phyloP scores from a whole-genome alignment of 1,140 invertebrate species.

The Mactra quadrangularis region DNA sequence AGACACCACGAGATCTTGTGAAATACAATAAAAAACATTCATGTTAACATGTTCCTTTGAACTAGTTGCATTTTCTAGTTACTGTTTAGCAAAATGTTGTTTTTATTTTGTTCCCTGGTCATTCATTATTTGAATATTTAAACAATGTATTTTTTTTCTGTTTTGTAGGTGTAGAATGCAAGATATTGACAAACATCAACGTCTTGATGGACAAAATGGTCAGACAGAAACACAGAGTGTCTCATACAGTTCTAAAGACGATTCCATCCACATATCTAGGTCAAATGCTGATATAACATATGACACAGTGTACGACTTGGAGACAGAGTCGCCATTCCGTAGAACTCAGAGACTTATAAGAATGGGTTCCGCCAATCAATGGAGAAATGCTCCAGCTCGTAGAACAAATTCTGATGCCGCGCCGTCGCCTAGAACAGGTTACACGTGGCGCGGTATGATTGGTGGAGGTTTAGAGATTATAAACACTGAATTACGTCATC shows the following conservation, averaged over 20 bases:
- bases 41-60: too few species aligned
- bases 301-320: constrained; percentile 54
- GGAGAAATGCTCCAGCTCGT: constrained; percentile 27
- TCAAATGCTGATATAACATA: constrained; percentile 49
- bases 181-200: constrained; percentile 4
- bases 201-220: background rate
- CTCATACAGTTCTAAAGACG: constrained; percentile 43
- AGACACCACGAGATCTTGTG: too few species aligned
- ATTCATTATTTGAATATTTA: too few species aligned
- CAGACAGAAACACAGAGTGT: constrained; percentile 1
- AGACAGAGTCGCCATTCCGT: constrained; percentile 53
- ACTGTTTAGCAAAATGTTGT: too few species aligned
- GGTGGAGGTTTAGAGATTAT: constrained; percentile 51
- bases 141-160: too few species aligned
- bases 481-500: constrained; percentile 58
- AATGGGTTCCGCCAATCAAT: constrained; percentile 56
- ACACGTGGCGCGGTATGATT: constrained; percentile 60
- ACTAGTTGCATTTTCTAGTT: too few species aligned
- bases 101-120: too few species aligned
- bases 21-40: too few species aligned
- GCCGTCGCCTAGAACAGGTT: constrained; percentile 18
- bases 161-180: constrained; percentile 39
- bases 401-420: background rate
- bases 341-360: constrained; percentile 51
- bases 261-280: constrained; percentile 41